Evolutionary conservation across 2,888 invertebrate genomes (phyloP).

Genomic region (Blomia tropicalis): DNA sequence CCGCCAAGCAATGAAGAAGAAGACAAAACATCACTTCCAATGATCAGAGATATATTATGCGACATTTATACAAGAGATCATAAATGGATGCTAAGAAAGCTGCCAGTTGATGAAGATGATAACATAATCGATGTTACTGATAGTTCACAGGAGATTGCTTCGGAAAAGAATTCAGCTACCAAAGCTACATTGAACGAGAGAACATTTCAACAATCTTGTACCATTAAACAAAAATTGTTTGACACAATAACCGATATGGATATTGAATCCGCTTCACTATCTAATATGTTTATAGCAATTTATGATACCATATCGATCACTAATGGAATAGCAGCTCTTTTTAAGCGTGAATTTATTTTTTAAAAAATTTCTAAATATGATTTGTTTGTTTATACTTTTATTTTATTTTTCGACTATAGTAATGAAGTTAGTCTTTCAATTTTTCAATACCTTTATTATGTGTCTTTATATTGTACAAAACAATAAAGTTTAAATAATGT

Average conservation of each 20-base stretch:
- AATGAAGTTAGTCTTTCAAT: background rate
- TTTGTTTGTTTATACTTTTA: background rate
- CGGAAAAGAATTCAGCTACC: background rate
- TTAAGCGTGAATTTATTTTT: background rate
- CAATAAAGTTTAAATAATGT: background rate
- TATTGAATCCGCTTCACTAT: background rate
- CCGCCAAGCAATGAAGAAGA: background rate
- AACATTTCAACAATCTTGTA: background rate
- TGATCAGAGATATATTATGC: background rate
- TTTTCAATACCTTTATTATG: background rate
- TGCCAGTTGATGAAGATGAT: background rate
- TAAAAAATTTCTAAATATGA: background rate
- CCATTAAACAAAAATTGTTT: background rate
- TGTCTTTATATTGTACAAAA: background rate
- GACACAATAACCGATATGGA: background rate
- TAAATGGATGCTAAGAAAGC: background rate
- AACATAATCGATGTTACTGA: no score
- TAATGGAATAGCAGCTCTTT: background rate
- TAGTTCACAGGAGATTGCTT: no score
- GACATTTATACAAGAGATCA: background rate
- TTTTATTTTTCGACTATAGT: background rate
- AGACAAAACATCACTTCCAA: background rate
- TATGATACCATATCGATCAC: background rate
- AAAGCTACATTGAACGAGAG: background rate
- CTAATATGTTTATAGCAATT: background rate